Base-by-base conservation (phyloP, 2,888 invertebrate species). In the Ophraella communa region DNA sequence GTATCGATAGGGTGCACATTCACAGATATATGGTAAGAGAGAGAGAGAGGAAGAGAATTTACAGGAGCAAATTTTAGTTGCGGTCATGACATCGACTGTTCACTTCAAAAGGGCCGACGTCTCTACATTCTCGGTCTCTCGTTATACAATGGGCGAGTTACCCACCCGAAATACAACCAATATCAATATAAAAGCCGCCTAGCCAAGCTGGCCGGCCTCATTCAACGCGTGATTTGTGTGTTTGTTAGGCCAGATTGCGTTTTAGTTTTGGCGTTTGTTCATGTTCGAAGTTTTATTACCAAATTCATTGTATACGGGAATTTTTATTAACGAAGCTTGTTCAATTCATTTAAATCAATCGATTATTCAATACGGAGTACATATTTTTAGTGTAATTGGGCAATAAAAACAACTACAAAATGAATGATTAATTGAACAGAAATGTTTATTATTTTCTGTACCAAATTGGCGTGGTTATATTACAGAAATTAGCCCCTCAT, bases 171-270 rank as follows among this genome's bases (percentile, higher is more conserved):
- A n/a, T 27, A 51, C 49, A 27, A 59, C 49, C 51, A 51, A 59
- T 47, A 59, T 51, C 58, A 39, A 59, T 59, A 59, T 35, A 20
- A 51, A 59, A 51, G 58, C 57, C 55, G 55, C 11, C 24, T 17
- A 21, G 20, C 27, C 24, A 10, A 51, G 23, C 49, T 24, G 24
- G n/a, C 51, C 35, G 30, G 49, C 39, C 49, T 51, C 51, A 56
- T 62, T 62, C 42, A 21, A 11, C 35, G 55, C 56, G 70, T 72
- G 77, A 78, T 79, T 79, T 78, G 77, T 77, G 76, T 72, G 76
- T 72, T n/a, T 75, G 71, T 75, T 74, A 74, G 77, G 76, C 77
- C 77, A 78, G 74, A 78, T 76, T 78, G 77, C 76, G 77, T 77
- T 78, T 76, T 72, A 35, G 75, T n/a, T 71, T 65, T 5, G 67